Evolutionary conservation across 2,888 invertebrate genomes (phyloP).

Genomic region (Cephus pygmeus): DNA sequence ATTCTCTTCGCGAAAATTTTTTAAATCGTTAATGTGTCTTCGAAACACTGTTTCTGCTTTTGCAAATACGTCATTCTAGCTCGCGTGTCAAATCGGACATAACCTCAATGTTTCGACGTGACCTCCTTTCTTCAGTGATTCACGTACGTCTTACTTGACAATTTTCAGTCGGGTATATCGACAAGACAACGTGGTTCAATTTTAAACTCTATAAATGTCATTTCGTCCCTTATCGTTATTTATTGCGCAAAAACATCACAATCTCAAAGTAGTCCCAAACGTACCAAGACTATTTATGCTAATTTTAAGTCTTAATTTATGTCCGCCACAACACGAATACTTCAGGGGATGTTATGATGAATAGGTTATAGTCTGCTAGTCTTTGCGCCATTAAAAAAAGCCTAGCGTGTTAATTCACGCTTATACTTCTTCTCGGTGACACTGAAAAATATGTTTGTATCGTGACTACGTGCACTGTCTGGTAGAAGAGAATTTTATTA

Average conservation of each 20-base stretch:
- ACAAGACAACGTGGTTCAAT: neutral
- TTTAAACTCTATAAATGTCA: neutral
- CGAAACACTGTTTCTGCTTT: neutral
- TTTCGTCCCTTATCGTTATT: neutral
- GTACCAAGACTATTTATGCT: neutral
- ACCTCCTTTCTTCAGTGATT: neutral
- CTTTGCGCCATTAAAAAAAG: neutral
- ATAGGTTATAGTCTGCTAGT: neutral
- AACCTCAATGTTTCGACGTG: neutral
- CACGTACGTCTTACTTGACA: neutral
- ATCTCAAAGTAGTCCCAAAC: neutral
- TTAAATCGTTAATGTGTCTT: neutral
- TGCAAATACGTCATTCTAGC: neutral
- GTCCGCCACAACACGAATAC: neutral
- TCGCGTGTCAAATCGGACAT: neutral
- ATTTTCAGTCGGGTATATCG: neutral
- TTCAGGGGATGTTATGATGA: neutral
- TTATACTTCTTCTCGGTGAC: neutral
- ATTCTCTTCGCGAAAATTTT: neutral
- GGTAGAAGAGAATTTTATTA: neutral
- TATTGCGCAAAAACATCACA: neutral
- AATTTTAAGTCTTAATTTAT: neutral
- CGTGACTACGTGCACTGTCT: neutral
- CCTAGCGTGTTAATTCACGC: neutral
- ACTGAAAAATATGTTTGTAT: neutral